A percentile compares a stretch with the other conserved stretches of the same genome.
These are phyloP conservation scores for Silurus meridionalis DNA, from an alignment of 2,113 vertebrate genomes.

Conservation along the genomic window DNA sequence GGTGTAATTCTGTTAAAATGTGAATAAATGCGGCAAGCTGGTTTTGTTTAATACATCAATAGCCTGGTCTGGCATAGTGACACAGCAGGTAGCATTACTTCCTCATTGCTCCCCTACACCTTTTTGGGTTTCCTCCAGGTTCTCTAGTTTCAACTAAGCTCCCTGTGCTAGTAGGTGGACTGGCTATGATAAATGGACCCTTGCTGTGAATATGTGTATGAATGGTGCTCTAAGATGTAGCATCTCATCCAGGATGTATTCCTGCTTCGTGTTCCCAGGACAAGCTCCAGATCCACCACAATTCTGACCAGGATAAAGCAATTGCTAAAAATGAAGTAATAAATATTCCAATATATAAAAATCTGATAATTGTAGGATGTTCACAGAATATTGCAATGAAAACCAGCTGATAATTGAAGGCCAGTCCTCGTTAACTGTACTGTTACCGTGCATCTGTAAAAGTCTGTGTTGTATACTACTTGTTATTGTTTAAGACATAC, in stretches of 20 bases:
- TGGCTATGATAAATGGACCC: background rate
- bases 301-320: background rate
- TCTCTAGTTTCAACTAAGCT: background rate
- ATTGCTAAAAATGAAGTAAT: background rate
- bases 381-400: background rate
- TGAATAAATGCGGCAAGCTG: background rate
- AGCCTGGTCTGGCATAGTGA: background rate
- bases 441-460: background rate
- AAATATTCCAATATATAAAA: background rate
- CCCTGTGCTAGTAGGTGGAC: background rate
- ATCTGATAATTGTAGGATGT: background rate
- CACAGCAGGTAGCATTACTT: background rate
- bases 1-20: background rate
- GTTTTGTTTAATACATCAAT: background rate
- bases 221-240: background rate
- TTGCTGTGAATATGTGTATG: background rate
- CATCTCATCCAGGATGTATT: background rate
- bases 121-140: background rate
- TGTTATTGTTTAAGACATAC: background rate
- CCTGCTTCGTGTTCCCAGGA: background rate
- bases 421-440: background rate
- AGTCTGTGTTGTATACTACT: background rate
- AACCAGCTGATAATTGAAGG: background rate
- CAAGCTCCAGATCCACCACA: background rate
- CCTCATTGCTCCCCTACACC: background rate